phyloP scores from a whole-genome alignment of 1,140 invertebrate genomes.

The Drosophila bifasciata region DNA sequence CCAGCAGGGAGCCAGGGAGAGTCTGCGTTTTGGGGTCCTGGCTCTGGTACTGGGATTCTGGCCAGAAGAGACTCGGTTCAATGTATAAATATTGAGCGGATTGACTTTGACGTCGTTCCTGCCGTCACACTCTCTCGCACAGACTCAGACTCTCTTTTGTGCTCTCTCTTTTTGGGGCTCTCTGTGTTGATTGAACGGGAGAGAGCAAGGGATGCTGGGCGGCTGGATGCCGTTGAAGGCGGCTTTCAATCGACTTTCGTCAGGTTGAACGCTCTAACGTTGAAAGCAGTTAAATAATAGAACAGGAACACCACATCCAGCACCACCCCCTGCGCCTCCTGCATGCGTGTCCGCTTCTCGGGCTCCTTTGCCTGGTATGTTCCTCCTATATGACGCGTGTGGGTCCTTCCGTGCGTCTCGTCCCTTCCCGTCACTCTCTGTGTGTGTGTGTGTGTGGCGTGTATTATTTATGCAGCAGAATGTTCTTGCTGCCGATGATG shows the following conservation, averaged over 20 bases:
- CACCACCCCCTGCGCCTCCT: slow-evolving; percentile 15
- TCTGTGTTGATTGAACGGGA: slow-evolving; percentile 1
- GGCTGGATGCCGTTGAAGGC: slow-evolving; percentile 51
- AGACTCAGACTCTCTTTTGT: slow-evolving; percentile 10
- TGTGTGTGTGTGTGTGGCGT: slow-evolving; percentile 56
- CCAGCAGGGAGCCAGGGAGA: slow-evolving; percentile 54
- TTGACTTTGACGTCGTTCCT: slow-evolving; percentile 71
- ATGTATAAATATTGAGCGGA: slow-evolving; percentile 76
- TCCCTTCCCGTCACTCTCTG: slow-evolving; percentile 6
- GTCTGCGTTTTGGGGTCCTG: slow-evolving; percentile 55
- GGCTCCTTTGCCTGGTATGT: slow-evolving; percentile 49
- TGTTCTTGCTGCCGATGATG: slow-evolving; percentile 46
- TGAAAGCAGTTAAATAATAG: slow-evolving; percentile 82
- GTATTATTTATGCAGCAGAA: slow-evolving; percentile 74
- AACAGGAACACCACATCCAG: slow-evolving; percentile 55
- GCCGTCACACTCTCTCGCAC: slow-evolving; percentile 29
- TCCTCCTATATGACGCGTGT: slow-evolving; percentile 60
- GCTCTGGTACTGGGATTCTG: slow-evolving; percentile 34
- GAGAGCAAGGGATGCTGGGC: slow-evolving; percentile 56
- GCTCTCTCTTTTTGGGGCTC: slow-evolving; percentile 8
- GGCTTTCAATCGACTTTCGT: slow-evolving; percentile 77
- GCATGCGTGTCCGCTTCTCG: slow-evolving; percentile 18
- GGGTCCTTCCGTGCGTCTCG: neutral
- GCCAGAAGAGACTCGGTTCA: slow-evolving; percentile 48
- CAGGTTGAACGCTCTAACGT: slow-evolving; percentile 62